Percentiles rank a stretch among this genome's conserved stretches.
These are phyloP conservation scores for Drymodes brunneopygia DNA, from an alignment of 2,113 vertebrate species.

Conservation along the genomic window DNA sequence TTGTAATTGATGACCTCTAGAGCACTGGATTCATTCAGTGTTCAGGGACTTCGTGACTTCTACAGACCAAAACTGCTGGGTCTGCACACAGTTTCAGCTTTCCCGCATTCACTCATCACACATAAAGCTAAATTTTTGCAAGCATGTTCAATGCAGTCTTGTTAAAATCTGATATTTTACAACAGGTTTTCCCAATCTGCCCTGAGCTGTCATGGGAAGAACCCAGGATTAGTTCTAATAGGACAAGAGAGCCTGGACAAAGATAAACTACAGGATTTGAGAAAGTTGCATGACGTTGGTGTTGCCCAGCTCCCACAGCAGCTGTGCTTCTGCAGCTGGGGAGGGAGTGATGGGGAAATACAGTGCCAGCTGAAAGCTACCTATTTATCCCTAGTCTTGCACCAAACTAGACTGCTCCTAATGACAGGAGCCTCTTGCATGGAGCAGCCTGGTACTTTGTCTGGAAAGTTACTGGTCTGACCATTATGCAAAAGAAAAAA, in stretches of 20 bases:
- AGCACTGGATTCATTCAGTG: background rate
- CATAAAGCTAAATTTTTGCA: background rate
- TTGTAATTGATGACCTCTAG: background rate
- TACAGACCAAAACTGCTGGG: background rate
- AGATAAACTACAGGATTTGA: constrained; percentile 11
- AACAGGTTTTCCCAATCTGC: constrained; percentile 17
- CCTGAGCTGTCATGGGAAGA: constrained; percentile 14
- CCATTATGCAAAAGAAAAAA: background rate
- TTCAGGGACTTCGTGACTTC: background rate
- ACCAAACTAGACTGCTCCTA: background rate
- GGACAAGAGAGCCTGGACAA: background rate
- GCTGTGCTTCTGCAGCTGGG: constrained; percentile 32
- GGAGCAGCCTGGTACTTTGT: background rate
- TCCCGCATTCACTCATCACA: background rate
- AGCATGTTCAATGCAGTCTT: background rate
- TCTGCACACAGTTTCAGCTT: rapidly evolving
- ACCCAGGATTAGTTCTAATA: background rate
- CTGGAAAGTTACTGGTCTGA: background rate
- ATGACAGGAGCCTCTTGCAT: background rate
- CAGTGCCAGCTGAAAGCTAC: background rate
- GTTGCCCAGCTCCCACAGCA: background rate
- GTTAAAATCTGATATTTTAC: constrained; percentile 36
- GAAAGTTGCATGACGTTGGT: constrained; percentile 21
- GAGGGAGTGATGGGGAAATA: rapidly evolving
- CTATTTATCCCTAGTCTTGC: background rate